A percentile compares a stretch with the other conserved stretches of the same genome.
phyloP scores from a whole-genome alignment of 2,888 invertebrate genomes.

The Zele albiditarsus region DNA sequence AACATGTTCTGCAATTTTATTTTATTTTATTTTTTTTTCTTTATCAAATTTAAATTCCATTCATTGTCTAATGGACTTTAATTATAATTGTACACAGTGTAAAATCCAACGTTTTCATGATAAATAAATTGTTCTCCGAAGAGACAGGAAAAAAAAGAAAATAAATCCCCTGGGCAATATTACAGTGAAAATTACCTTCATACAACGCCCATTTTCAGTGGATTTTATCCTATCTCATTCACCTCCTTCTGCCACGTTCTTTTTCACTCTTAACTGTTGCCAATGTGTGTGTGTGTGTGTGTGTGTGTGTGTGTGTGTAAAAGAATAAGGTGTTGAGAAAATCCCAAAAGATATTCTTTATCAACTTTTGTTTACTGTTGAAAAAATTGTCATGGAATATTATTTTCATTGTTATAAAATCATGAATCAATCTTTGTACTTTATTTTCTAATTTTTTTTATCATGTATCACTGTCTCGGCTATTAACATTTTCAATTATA shows the following conservation, averaged over 20 bases:
- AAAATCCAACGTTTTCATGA: neutral
- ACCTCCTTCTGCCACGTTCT: neutral
- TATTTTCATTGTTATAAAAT: too few relatives aligned
- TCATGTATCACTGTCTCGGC: too few relatives aligned
- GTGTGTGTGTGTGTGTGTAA: slow-evolving; percentile 1
- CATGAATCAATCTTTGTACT: too few relatives aligned
- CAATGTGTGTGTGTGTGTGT: neutral
- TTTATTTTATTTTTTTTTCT: too few relatives aligned
- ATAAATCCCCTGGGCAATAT: slow-evolving; percentile 15
- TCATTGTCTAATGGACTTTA: neutral
- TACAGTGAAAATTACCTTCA: slow-evolving; percentile 27
- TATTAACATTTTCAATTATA: too few relatives aligned
- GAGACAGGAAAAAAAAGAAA: slow-evolving; percentile 11
- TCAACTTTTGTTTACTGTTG: too few relatives aligned
- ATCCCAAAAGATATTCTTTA: slow-evolving; percentile 48
- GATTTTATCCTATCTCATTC: neutral
- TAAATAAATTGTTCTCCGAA: slow-evolving; percentile 22
- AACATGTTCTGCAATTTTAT: too few relatives aligned
- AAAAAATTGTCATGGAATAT: too few relatives aligned
- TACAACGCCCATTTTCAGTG: neutral
- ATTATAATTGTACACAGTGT: neutral
- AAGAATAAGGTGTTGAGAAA: too few relatives aligned
- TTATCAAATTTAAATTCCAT: too few relatives aligned
- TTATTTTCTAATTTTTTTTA: too few relatives aligned
- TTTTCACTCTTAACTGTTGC: neutral